Evolutionary conservation across 1,140 invertebrate genomes (phyloP).

Genomic region (Ericerus pela): DNA sequence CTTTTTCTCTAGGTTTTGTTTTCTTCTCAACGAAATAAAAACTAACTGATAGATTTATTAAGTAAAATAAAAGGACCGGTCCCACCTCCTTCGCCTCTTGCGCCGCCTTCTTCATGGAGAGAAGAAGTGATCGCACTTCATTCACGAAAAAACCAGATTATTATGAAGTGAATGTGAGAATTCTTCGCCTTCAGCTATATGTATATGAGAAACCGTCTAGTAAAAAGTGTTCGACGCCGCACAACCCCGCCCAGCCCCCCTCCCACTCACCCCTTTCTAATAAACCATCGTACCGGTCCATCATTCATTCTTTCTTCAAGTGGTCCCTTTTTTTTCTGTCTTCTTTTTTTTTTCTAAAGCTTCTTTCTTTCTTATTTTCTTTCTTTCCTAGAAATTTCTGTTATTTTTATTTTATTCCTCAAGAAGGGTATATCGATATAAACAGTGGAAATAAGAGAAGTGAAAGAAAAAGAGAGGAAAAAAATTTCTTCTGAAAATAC

Average conservation of each 20-base stretch:
- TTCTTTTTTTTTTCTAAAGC: no score
- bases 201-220: slow-evolving; percentile 1
- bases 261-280: no score
- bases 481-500: no score
- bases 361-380: no score
- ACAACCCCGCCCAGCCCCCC: background rate
- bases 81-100: background rate
- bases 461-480: no score
- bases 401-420: no score
- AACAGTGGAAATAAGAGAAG: no score
- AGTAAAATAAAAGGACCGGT: slow-evolving; percentile 4
- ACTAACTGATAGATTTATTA: slow-evolving; percentile 11
- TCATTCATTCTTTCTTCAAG: background rate
- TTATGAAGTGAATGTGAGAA: slow-evolving; percentile 10
- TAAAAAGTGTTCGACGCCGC: background rate
- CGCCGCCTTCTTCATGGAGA: background rate
- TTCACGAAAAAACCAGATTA: slow-evolving; percentile 12
- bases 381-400: no score
- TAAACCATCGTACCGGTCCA: no score
- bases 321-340: slow-evolving; percentile 5
- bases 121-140: slow-evolving; percentile 3
- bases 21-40: no score
- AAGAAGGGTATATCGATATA: no score
- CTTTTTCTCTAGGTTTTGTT: no score
- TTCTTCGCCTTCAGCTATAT: slow-evolving; percentile 6